Conservation (phyloP, 2,888 invertebrate species). For the Cheilosia impressa region DNA sequence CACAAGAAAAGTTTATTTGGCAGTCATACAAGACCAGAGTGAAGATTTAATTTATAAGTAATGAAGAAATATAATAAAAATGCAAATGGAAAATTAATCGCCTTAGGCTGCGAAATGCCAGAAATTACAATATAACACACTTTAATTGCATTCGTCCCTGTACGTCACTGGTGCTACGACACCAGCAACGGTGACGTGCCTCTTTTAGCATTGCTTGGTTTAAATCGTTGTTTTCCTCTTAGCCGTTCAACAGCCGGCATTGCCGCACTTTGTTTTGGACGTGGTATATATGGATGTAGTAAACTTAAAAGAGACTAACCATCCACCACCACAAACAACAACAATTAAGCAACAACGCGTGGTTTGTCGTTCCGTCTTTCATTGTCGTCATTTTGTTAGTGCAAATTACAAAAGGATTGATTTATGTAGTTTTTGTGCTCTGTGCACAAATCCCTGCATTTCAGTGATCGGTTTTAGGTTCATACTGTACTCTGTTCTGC, state of each 20-base stretch:
- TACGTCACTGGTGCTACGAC: constrained; percentile 31
- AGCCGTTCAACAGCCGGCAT: constrained; percentile 13
- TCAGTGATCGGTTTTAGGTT: constrained; percentile 34
- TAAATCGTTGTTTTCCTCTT: neutral
- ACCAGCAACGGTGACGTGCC: neutral
- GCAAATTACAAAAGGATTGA: constrained; percentile 66
- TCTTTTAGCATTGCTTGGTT: neutral
- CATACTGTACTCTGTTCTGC: constrained; percentile 1
- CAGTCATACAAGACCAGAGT: neutral
- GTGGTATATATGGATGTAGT: neutral
- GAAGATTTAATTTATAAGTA: neutral
- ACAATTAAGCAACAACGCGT: neutral
- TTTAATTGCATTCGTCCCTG: constrained; percentile 46
- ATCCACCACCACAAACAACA: constrained; percentile 8
- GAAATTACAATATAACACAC: constrained; percentile 59
- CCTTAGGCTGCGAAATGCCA: constrained; percentile 41
- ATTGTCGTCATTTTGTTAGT: constrained; percentile 57
- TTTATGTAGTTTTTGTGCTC: constrained; percentile 53
- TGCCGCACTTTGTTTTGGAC: constrained; percentile 28
- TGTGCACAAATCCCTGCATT: constrained; percentile 44
- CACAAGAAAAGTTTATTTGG: neutral
- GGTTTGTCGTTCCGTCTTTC: constrained; percentile 35
- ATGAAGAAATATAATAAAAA: neutral
- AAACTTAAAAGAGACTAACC: neutral
- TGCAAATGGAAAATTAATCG: constrained; percentile 22